phyloP scores from a whole-genome alignment of 2,797 vertebrate genomes.

The Eupleurogrammus muticus region DNA sequence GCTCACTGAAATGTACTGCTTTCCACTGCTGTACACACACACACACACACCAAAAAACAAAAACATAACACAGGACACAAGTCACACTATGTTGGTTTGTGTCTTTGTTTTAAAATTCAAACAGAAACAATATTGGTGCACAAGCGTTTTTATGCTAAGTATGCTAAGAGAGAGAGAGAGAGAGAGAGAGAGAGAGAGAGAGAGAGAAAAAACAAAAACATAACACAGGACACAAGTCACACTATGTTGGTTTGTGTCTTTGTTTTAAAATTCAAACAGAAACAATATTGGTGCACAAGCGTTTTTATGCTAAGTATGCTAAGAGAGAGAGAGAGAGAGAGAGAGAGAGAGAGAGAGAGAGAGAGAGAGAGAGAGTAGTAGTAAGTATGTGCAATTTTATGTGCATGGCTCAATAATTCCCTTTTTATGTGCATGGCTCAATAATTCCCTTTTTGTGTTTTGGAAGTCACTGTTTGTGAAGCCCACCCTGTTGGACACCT shows the following conservation, averaged over 20 bases:
- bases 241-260: background rate
- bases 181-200: background rate
- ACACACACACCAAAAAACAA: background rate
- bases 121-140: conserved; percentile 21
- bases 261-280: conserved; percentile 23
- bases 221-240: background rate
- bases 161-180: background rate
- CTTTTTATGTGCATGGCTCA: conserved; percentile 30
- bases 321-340: background rate
- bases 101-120: conserved; percentile 9
- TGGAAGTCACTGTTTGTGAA: too few species aligned
- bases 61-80: background rate
- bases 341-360: background rate
- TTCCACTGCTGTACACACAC: conserved; percentile 3
- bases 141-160: background rate
- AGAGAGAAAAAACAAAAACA: background rate
- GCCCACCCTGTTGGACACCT: too few species aligned
- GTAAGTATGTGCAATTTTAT: too few species aligned
- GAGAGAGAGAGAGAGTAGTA: too few species aligned
- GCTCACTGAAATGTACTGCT: conserved; percentile 2
- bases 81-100: background rate
- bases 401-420: too few species aligned
- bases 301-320: background rate
- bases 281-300: conserved; percentile 15
- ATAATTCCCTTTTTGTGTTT: background rate